Base-by-base conservation (phyloP, 2,113 vertebrate genomes). In the Calyptomena viridis region DNA sequence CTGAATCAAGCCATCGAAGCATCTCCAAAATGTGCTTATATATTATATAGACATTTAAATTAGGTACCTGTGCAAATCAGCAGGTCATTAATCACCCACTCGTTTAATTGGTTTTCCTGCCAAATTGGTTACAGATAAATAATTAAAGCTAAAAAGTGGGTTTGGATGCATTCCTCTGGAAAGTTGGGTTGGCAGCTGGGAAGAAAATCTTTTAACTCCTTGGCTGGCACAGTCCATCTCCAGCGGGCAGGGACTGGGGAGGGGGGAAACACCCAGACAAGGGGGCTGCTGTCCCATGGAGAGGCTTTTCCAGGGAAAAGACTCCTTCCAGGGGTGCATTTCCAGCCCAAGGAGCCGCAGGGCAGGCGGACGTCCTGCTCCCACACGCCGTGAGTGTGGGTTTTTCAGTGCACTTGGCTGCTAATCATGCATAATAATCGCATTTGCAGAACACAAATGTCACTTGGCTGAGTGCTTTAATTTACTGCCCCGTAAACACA, bases 81-180 rank as follows among this genome's bases (percentile, higher is more conserved):
- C 87, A 71, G 95, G 93, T 95, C 96, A 91, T 97, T 97, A 97
- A 97, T 97, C 97, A 97, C 93, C 96, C 94, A 87, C 92, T 96
- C 73, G 14, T 97, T 97, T 97, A 97, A 97, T 97, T 97, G 97
- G 82, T 95, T 98, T 97, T 92, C 86, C 94, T 97, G 95, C 96
- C 97, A 97, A 97, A 97, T 97, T 97, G 96, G 97, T 96, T 96
- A 96, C 96, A 96, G 97, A 97, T 97, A 97, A 97, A 97, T 97
- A 97, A 97, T 97, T 97, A 97, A 97, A 97, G 79, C 60, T 96
- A 94, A 97, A 94, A 96, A 95, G 95, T 93, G 74, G 93, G 52
- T 96, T 96, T 96, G 96, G 92, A 96, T 87, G 96, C 94, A 84
- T 95, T 95, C 87, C 88, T 73, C 85, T 96, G 95, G 89, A 97